Evolutionary conservation across 2,797 vertebrate species (phyloP), one percentile per base, ranked within the genome.

Genomic region (Coluber constrictor): DNA sequence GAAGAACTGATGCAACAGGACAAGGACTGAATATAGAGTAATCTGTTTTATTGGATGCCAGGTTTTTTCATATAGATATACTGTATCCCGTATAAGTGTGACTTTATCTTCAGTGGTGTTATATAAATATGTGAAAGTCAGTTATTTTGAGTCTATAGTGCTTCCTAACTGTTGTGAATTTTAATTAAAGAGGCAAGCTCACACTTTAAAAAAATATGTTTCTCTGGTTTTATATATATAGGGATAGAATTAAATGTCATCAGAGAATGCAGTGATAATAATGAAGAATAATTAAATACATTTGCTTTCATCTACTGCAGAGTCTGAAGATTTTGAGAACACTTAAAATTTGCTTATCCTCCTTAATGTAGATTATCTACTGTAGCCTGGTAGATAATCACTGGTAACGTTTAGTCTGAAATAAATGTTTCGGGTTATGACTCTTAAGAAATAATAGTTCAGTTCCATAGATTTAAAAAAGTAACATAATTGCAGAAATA

Each of bases 101-200:
- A 43, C 37, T 47, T 43, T 94, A 93, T 97, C 95, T 95, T 95
- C 89, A 95, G 88, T 96, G 94, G 94, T 93, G 94, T 90, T 94
- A 60, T 89, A 96, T 96, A 96, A 97, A 96, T 94, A 96, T 94
- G 92, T 93, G 91, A 93, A 96, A 95, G 91, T 97, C 96, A 97
- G 91, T 97, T 95, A 94, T 87, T 95, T 95, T 94, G 94, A 90
- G 93, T 96, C 95, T 92, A 18, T 91, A 95, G 90, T 94, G 94
- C 95, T 96, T 96, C 92, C 94, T 97, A 94, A 51, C 92, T 87
- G 2, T 90, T 94, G 92, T 94, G 93, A 96, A 93, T 96, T 15
- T 93, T 94, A 95, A 96, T 95, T 97, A 97, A 96, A 95, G 95
- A 66, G 90, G 90, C 96, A 96, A 90, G n/a, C 29, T 87, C 95